A percentile compares a stretch with the other conserved stretches of the same genome.
Evolutionary conservation across 2,888 invertebrate genomes (phyloP).

Genomic region (Odontomyia ornata): DNA sequence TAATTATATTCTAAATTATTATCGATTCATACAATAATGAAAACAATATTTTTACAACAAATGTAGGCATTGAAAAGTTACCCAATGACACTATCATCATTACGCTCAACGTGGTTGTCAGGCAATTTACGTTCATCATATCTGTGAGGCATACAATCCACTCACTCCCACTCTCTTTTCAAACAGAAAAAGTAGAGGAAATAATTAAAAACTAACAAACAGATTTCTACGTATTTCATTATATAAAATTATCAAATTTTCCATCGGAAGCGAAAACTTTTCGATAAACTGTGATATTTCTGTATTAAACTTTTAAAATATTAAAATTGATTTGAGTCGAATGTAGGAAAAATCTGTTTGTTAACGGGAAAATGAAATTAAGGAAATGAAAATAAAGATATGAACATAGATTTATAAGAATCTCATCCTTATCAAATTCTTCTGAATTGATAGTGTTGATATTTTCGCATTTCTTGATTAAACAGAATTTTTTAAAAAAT

Average conservation of each 20-base stretch:
- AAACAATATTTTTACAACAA: background rate
- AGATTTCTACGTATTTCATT: slow-evolving; percentile 4
- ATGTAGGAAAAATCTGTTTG: slow-evolving; percentile 29
- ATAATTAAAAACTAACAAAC: slow-evolving; percentile 9
- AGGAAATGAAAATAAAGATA: slow-evolving; percentile 5
- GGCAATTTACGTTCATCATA: slow-evolving; percentile 14
- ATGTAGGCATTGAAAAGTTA: background rate
- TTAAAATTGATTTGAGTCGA: background rate
- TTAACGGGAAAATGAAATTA: background rate
- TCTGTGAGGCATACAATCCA: slow-evolving; percentile 22
- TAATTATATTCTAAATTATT: too few species aligned
- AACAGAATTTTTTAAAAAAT: slow-evolving; percentile 37
- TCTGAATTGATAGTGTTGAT: slow-evolving; percentile 20
- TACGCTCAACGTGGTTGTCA: background rate
- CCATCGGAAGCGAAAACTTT: too few species aligned
- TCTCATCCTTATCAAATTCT: slow-evolving; percentile 35
- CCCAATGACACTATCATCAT: slow-evolving; percentile 28
- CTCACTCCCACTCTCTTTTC: slow-evolving; percentile 27
- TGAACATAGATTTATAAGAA: slow-evolving; percentile 16
- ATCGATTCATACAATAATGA: too few species aligned
- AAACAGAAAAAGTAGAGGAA: slow-evolving; percentile 4
- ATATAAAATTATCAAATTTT: too few species aligned
- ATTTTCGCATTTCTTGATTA: background rate
- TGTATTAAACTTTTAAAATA: too few species aligned
- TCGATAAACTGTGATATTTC: too few species aligned